Evolutionary conservation across 2,888 invertebrate genomes (phyloP).

Genomic region (Catotricha subobsoleta): DNA sequence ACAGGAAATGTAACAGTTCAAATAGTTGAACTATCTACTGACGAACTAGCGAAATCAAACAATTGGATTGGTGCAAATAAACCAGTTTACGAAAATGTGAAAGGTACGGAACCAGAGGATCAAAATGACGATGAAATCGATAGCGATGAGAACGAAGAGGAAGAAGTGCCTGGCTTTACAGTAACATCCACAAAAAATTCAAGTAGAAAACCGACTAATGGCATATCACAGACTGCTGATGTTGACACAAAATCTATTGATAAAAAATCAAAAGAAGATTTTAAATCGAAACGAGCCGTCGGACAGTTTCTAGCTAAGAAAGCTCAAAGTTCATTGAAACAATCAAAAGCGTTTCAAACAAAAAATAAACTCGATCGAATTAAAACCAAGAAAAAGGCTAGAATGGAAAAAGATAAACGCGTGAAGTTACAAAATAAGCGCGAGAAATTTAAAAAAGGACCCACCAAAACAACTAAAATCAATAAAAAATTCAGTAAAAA

Average conservation of each 20-base stretch:
- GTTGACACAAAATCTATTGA: conserved; percentile 16
- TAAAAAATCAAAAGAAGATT: conserved; percentile 13
- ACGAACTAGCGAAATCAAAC: conserved; percentile 48
- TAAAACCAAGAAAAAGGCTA: conserved; percentile 49
- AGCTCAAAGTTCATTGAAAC: conserved; percentile 52
- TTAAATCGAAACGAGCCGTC: conserved; percentile 44
- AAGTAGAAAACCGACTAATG: conserved; percentile 13
- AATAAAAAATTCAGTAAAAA: not conserved
- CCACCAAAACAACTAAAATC: not conserved
- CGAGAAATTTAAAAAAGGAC: conserved; percentile 22
- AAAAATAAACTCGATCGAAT: conserved; percentile 52
- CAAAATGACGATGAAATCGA: conserved; percentile 17
- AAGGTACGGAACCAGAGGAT: conserved; percentile 18
- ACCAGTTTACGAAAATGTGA: conserved; percentile 24
- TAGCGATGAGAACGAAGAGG: conserved; percentile 17
- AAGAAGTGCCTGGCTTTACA: conserved; percentile 30
- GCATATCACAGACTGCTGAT: not conserved
- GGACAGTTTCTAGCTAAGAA: conserved; percentile 50
- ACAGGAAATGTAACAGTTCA: conserved; percentile 61
- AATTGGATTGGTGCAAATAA: conserved; percentile 56
- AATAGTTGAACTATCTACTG: conserved; percentile 54
- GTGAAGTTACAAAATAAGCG: conserved; percentile 26
- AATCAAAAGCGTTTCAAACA: conserved; percentile 58
- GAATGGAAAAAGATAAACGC: conserved; percentile 28
- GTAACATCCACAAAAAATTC: conserved; percentile 16